Evolutionary conservation across 2,797 vertebrate genomes (phyloP), one percentile per base, ranked within the genome.

Genomic region (Syndactyla subalaris): DNA sequence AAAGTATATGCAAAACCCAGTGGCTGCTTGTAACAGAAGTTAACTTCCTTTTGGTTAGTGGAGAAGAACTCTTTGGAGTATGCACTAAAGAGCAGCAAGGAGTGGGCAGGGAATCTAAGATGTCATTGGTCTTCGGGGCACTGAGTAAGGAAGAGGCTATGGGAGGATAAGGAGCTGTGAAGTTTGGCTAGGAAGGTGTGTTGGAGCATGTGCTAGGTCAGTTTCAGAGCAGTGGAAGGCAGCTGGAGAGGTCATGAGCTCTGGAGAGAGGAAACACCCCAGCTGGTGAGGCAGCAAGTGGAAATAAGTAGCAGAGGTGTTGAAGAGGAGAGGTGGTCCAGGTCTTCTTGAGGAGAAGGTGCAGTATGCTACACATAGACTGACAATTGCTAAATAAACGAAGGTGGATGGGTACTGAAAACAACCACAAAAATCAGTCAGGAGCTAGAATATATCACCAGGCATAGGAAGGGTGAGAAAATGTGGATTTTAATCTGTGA

Each of bases 181-280:
- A 24, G 6, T 29, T 93, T 63, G n/a, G 20, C 58, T 58, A 26
- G 41, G 49, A 91, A 79, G 36, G 17, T 26, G 20, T 29, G 24
- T 20, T 0, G 1, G 22, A 74, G 15, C 43, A 27, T 3, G 14
- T 39, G 45, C 1, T 11, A 46, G 36, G 15, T 39, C 15, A 23
- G 12, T 29, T 71, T 73, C 48, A 73, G 59, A 49, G 38, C 24
- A 83, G n/a, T 14, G 16, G 13, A 71, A 92, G 17, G 41, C 36
- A 83, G 18, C 26, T 68, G 66, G 27, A 51, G 30, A 65, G 30
- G 14, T n/a, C 39, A 7, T 10, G n/a, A 29, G 34, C 23, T 62
- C 23, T 54, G 22, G 9, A 66, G 49, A 15, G 54, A 68, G 58
- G 26, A 73, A 72, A 70, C 29, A 23, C 4, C 14, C 26, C 34